Evolutionary conservation across 2,113 vertebrate genomes (phyloP).

Genomic region (Anser brachyrhynchus): DNA sequence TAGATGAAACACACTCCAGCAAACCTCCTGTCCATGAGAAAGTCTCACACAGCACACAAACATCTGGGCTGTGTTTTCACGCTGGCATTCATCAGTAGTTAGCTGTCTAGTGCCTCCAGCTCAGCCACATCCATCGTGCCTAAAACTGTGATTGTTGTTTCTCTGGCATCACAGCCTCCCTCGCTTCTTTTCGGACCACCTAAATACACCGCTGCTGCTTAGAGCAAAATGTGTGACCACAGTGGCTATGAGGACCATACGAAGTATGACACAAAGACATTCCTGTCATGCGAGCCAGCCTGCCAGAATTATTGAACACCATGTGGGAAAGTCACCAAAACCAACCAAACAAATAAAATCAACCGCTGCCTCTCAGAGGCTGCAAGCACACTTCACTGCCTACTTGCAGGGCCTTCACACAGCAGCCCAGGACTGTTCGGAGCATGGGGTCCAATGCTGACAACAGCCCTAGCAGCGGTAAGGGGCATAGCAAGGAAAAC

Average conservation of each 20-base stretch:
- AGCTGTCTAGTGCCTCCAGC: not conserved
- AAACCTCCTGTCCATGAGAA: not conserved
- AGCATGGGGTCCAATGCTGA: too few species aligned
- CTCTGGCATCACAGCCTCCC: not conserved
- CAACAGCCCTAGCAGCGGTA: not conserved
- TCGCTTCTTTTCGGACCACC: not conserved
- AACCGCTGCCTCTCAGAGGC: not conserved
- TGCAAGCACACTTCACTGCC: not conserved
- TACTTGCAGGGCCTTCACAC: not conserved
- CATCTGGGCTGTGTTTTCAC: not conserved
- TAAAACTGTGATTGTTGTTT: not conserved
- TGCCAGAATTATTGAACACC: not conserved
- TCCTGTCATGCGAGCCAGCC: not conserved
- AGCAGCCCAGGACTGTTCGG: too few species aligned
- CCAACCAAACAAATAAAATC: not conserved
- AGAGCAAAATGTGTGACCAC: not conserved
- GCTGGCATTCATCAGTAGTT: not conserved
- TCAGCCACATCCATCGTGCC: not conserved
- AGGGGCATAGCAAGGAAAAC: not conserved
- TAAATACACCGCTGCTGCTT: not conserved
- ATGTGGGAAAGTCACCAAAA: not conserved
- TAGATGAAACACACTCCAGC: not conserved
- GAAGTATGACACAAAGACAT: not conserved
- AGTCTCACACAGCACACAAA: not conserved
- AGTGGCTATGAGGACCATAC: not conserved